These are phyloP conservation scores for Akabosia matsudoensis DNA, from an alignment of 1,140 invertebrate genomes.

Conservation along the genomic window DNA sequence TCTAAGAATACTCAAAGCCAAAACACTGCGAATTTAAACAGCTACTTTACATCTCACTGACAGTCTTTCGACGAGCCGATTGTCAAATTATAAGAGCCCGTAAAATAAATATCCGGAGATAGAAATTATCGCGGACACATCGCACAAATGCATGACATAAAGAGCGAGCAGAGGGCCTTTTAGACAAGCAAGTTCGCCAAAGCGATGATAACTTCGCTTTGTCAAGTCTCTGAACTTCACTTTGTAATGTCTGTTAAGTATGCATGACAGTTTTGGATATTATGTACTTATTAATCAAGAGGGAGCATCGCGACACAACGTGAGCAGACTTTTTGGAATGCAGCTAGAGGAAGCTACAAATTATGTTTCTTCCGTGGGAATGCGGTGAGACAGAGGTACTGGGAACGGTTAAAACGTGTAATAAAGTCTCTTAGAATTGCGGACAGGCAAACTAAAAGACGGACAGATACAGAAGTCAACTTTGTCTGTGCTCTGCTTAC, in stretches of 20 bases:
- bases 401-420: neutral
- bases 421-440: neutral
- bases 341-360: neutral
- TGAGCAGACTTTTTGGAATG: neutral
- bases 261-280: constrained; percentile 11
- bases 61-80: neutral
- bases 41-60: neutral
- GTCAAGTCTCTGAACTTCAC: neutral
- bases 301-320: neutral
- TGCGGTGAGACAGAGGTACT: neutral
- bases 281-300: constrained; percentile 10
- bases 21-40: too few relatives aligned
- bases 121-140: too few relatives aligned
- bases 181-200: neutral
- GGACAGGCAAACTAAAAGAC: too few relatives aligned
- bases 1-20: neutral
- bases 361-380: neutral
- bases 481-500: neutral
- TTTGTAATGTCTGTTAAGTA: neutral
- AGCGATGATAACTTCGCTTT: neutral
- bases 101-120: neutral
- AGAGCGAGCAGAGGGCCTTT: too few relatives aligned
- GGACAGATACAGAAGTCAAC: too few relatives aligned
- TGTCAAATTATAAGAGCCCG: neutral
- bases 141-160: too few relatives aligned